Evolutionary conservation across 92 coral and sea anemone genomes (phyloP).

Genomic region (Zoanthus sansibaricus): DNA sequence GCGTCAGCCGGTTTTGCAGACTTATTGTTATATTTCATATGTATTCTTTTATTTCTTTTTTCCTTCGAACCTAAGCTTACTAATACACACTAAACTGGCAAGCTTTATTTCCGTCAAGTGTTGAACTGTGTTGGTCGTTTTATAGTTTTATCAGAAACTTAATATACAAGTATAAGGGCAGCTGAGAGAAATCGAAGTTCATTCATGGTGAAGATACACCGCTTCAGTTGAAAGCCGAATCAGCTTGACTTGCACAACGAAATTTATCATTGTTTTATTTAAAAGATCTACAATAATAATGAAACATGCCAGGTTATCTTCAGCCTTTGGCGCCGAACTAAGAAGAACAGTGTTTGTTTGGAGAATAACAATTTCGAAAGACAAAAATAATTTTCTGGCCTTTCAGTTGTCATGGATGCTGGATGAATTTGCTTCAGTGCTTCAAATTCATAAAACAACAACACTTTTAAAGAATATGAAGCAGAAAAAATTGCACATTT

Average conservation of each 20-base stretch:
- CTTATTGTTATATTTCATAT: neutral
- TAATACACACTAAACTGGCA: too few relatives aligned
- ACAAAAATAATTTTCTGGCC: slow-evolving; percentile 44
- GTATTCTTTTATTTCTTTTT: neutral
- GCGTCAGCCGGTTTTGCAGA: neutral
- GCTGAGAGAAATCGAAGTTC: neutral
- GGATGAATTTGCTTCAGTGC: slow-evolving; percentile 3
- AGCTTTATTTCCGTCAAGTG: neutral
- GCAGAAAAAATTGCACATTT: neutral
- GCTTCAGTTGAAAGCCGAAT: neutral
- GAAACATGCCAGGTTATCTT: neutral
- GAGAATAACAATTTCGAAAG: slow-evolving; percentile 31
- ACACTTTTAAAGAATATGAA: neutral
- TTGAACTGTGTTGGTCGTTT: neutral
- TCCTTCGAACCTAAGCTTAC: neutral
- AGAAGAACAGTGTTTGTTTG: slow-evolving; percentile 17
- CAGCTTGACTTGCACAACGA: neutral
- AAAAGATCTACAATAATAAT: slow-evolving; percentile 5
- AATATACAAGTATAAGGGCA: neutral
- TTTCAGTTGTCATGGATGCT: slow-evolving; percentile 44
- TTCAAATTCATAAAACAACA: slow-evolving; percentile 25
- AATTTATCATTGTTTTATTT: slow-evolving; percentile 4
- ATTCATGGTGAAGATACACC: neutral
- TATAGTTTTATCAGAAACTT: neutral
- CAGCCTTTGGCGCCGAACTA: slow-evolving; percentile 38